Evolutionary conservation across 2,888 invertebrate species (phyloP).

Genomic region (Arrhopalites spinosus): DNA sequence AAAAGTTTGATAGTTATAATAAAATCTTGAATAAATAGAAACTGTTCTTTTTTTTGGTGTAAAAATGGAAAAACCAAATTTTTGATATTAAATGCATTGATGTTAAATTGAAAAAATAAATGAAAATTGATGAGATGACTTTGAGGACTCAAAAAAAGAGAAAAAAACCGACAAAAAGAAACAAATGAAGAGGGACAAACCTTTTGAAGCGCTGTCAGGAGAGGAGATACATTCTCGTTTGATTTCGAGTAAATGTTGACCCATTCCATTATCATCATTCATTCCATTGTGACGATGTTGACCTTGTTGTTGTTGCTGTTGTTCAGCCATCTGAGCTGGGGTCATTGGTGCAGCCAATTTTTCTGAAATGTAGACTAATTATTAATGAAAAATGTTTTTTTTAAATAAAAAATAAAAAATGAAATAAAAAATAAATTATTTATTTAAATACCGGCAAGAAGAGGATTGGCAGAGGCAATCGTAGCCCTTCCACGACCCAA

Average conservation of each 20-base stretch:
- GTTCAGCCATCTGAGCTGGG: constrained; percentile 41
- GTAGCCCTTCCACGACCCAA: constrained; percentile 43
- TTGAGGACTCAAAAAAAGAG: too few relatives aligned
- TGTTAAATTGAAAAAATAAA: too few relatives aligned
- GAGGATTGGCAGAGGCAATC: constrained; percentile 80
- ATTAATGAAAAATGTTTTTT: background rate
- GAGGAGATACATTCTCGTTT: constrained; percentile 40
- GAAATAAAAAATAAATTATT: background rate
- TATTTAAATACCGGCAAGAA: constrained; percentile 72
- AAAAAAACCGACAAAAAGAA: too few relatives aligned
- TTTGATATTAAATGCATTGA: too few relatives aligned
- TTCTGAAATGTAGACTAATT: constrained; percentile 37
- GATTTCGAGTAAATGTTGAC: constrained; percentile 30
- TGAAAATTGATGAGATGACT: too few relatives aligned
- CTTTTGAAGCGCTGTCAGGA: constrained; percentile 50
- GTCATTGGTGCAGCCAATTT: constrained; percentile 54
- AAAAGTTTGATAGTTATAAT: too few relatives aligned
- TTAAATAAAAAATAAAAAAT: background rate
- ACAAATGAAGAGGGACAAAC: constrained; percentile 35
- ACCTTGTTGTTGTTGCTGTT: background rate
- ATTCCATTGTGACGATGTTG: constrained; percentile 31
- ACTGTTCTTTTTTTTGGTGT: too few relatives aligned
- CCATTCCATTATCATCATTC: constrained; percentile 35
- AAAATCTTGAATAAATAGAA: too few relatives aligned
- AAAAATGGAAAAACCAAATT: too few relatives aligned